Percentiles rank a stretch among this genome's conserved stretches.
These are phyloP conservation scores for Folsomia candida DNA, from an alignment of 2,888 invertebrate genomes.

Conservation along the genomic window DNA sequence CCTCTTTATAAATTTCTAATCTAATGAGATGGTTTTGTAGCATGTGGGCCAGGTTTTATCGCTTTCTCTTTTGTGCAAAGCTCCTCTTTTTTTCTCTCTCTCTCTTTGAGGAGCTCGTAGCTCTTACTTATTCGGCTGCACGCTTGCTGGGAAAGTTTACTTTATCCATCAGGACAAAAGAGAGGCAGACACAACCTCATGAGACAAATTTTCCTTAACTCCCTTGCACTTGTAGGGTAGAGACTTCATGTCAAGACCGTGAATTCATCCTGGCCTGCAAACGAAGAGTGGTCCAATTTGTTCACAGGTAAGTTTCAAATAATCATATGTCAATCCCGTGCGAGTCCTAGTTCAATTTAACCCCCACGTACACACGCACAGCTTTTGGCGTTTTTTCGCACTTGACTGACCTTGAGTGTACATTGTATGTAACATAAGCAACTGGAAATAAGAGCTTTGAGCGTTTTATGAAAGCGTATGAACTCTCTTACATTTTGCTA, in stretches of 20 bases:
- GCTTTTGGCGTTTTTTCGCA: too few relatives aligned
- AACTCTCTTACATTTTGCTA: too few relatives aligned
- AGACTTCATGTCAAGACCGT: conserved; percentile 59
- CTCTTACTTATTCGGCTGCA: background rate
- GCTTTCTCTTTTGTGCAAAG: background rate
- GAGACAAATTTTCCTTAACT: conserved; percentile 47
- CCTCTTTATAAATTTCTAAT: background rate
- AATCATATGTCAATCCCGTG: conserved; percentile 6
- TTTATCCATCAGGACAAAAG: background rate
- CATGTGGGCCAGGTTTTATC: too few relatives aligned
- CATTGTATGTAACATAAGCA: too few relatives aligned
- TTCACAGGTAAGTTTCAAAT: too few relatives aligned
- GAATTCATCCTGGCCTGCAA: conserved; percentile 69
- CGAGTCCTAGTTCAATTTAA: background rate
- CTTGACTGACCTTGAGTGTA: too few relatives aligned
- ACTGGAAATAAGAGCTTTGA: too few relatives aligned
- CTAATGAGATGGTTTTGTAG: background rate
- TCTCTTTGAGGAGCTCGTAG: background rate
- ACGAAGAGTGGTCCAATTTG: conserved; percentile 72
- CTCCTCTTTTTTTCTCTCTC: background rate
- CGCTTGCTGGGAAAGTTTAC: background rate
- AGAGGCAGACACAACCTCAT: background rate
- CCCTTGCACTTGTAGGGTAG: conserved; percentile 53
- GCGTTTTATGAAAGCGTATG: too few relatives aligned
- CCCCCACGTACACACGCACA: too few relatives aligned